Base-by-base conservation (phyloP, 2,797 vertebrate species). In the Sus cebifrons region DNA sequence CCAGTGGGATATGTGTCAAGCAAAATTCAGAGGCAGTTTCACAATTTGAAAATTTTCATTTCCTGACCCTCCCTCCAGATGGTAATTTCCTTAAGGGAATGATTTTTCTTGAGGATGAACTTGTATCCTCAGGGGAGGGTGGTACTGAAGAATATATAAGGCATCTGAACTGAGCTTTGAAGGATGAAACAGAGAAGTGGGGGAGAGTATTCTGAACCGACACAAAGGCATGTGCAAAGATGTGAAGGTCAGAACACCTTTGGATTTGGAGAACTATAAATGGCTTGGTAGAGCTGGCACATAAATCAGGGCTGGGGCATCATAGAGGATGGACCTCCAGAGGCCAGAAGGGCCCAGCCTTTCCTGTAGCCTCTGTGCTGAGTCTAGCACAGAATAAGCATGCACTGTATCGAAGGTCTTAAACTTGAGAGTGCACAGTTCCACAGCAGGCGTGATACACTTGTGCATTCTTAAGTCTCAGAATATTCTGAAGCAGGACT, bases 41-140 rank as follows among this genome's bases (percentile, higher is more conserved):
- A 29, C 16, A 60, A n/a, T 11, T 73, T 29, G 6, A 11, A 79
- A 6, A 20, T 56, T 3, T 44, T 75, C 52, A 27, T 64, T 94
- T 56, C 1, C 12, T 49, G n/a, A 21, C 36, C 77, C 14, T 5
- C 18, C 32, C n/a, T 74, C 10, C 17, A 29, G 62, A 81, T 1
- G 32, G 4, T 52, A 65, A 49, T 81, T 92, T 84, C 49, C 18
- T 82, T 23, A 36, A 83, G 36, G 36, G 6, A 20, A 86, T 71
- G 27, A n/a, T 56, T 86, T 89, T 92, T 44, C 40, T 83, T 81
- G 54, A 83, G 49, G n/a, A 81, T 75, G n/a, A 23, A 64, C 49
- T 44, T 29, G 32, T 67, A 32, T 91, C 6, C 21, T 82, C 11
- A 16, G 14, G 13, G 29, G 17, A 84, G 23, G n/a, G 20, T n/a